phyloP scores from a whole-genome alignment of 2,113 vertebrate genomes.

The Odontophorus gujanensis region DNA sequence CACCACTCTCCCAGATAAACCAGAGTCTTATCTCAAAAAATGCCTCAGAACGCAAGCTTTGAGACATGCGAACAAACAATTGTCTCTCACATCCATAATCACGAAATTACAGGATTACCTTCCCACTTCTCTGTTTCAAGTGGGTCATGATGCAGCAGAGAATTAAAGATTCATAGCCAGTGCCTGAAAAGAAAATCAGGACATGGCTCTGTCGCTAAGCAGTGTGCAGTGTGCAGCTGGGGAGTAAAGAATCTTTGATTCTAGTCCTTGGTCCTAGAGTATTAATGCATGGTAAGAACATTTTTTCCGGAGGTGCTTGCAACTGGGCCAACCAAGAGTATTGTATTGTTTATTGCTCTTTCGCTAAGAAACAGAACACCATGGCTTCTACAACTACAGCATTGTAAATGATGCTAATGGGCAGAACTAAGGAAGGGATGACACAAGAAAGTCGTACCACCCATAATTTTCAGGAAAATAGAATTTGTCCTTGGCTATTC shows the following conservation, averaged over 20 bases:
- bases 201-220: neutral
- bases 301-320: neutral
- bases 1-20: too few relatives aligned
- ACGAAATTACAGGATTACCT: neutral
- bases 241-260: neutral
- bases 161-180: neutral
- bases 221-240: neutral
- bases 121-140: neutral
- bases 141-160: neutral
- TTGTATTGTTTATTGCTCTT: neutral
- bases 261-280: neutral
- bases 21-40: too few relatives aligned
- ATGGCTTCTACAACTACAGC: neutral
- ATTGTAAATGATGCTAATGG: neutral
- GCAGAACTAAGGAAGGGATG: neutral
- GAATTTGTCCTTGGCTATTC: neutral
- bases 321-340: neutral
- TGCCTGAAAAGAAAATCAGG: neutral
- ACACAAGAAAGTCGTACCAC: neutral
- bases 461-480: neutral
- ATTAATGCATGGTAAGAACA: neutral
- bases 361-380: neutral
- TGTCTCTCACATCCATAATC: neutral
- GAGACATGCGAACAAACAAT: too few relatives aligned
- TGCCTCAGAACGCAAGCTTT: too few relatives aligned